A percentile compares a stretch with the other conserved stretches of the same genome.
phyloP scores from a whole-genome alignment of 2,113 vertebrate genomes.

The Ictalurus punctatus region DNA sequence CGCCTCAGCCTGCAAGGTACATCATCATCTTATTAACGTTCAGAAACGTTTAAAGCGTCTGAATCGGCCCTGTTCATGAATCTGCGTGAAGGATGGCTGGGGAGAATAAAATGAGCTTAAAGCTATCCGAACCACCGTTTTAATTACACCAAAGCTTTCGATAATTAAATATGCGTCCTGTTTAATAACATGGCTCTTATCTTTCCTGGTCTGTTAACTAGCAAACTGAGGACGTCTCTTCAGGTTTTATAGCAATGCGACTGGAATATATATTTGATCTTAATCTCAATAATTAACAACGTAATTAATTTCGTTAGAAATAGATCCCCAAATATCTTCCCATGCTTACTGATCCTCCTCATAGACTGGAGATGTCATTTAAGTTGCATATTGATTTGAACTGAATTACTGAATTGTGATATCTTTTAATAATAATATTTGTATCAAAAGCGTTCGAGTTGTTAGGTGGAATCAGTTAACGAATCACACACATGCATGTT shows the following conservation, averaged over 20 bases:
- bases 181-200: neutral
- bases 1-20: slow-evolving; percentile 79
- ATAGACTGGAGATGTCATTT: neutral
- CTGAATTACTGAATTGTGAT: too few species aligned
- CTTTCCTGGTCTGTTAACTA: neutral
- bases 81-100: neutral
- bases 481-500: too few species aligned
- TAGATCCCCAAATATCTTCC: neutral
- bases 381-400: too few species aligned
- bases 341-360: neutral
- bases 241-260: neutral
- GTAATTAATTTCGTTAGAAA: neutral
- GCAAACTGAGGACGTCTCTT: neutral
- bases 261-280: neutral
- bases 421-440: too few species aligned
- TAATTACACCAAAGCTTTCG: neutral
- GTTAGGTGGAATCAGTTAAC: too few species aligned
- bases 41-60: neutral
- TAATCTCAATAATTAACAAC: neutral
- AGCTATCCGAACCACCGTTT: neutral
- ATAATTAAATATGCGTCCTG: slow-evolving; percentile 1
- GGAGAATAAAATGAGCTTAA: neutral
- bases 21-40: neutral
- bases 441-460: too few species aligned
- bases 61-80: neutral